These are phyloP conservation scores for Phataginus tetradactyla DNA, from an alignment of 2,797 vertebrate species.

Conservation along the genomic window DNA sequence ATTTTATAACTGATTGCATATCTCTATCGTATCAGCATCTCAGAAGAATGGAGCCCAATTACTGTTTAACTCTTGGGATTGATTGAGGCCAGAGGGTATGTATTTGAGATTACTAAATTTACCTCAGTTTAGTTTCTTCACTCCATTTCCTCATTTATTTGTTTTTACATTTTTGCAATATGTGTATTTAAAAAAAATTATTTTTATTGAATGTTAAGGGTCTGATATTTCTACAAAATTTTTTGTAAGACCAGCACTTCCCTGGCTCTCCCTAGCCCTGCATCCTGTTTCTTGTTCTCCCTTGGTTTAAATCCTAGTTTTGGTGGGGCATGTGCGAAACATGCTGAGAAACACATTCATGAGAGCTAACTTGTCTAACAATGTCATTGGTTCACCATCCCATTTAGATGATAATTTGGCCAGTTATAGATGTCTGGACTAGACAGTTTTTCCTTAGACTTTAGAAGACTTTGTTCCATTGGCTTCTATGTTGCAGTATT, in stretches of 20 bases:
- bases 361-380: neutral
- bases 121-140: neutral
- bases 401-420: neutral
- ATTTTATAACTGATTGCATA: neutral
- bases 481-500: neutral
- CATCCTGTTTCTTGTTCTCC: neutral
- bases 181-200: neutral
- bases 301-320: neutral
- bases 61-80: neutral
- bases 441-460: neutral
- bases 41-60: neutral
- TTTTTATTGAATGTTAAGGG: neutral
- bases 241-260: neutral
- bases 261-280: accelerated
- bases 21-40: neutral
- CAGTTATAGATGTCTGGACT: neutral
- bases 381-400: neutral
- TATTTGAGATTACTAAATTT: neutral
- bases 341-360: neutral
- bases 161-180: neutral
- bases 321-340: neutral
- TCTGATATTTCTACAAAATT: neutral
- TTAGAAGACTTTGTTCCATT: neutral
- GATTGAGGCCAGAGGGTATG: neutral
- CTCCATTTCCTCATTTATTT: neutral